A percentile compares a stretch with the other conserved stretches of the same genome.
Conservation (phyloP, 2,113 vertebrate genomes). For the Raphicerus campestris region DNA sequence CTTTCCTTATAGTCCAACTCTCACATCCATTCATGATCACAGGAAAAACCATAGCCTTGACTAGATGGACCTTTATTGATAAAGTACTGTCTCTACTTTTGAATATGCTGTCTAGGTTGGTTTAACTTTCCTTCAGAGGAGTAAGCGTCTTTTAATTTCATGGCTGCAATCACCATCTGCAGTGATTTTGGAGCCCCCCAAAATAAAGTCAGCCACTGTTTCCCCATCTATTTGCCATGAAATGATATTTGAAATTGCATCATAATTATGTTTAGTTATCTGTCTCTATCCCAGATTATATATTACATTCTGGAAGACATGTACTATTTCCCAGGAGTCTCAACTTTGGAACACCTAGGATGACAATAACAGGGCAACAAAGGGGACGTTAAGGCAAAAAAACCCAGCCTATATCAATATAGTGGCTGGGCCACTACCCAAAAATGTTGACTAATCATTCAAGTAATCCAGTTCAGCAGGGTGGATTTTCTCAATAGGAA, state of each 20-base stretch:
- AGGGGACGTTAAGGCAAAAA: background rate
- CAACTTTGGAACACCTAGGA: background rate
- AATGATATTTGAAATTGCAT: background rate
- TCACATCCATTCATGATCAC: background rate
- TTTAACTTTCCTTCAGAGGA: background rate
- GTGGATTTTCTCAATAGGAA: background rate
- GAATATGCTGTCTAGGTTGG: background rate
- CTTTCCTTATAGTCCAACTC: background rate
- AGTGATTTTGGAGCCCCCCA: fast-evolving
- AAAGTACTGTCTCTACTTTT: background rate
- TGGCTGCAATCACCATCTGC: background rate
- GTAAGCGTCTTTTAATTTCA: background rate
- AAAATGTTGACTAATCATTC: background rate
- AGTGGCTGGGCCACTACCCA: background rate
- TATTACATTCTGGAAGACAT: background rate
- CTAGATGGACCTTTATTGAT: background rate
- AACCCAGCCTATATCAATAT: background rate
- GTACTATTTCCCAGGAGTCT: background rate
- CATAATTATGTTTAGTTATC: background rate
- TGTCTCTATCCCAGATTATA: background rate
- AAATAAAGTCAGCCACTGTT: background rate
- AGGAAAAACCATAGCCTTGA: background rate
- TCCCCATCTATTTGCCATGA: background rate
- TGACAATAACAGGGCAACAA: background rate
- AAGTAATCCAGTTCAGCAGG: background rate